Base-by-base conservation (phyloP, 2,113 vertebrate species). In the Myiopsitta monachus region DNA sequence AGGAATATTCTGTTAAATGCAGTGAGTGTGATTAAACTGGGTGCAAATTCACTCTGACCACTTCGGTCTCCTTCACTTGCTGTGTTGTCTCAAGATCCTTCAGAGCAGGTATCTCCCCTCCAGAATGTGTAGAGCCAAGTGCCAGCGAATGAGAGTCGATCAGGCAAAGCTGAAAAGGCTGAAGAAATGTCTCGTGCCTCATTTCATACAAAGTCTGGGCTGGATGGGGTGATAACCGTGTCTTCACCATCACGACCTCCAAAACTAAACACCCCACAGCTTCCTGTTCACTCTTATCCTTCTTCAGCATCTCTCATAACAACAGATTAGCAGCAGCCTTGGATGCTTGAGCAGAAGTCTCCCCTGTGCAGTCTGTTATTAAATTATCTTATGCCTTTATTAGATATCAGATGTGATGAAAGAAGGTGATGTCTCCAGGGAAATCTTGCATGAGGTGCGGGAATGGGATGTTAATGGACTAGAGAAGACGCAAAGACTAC, bases 321-420 rank as follows among this genome's bases (percentile, higher is more conserved):
- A 83, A 67, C 49, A 27, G 47, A 57, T 10, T 33, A 62, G 83
- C 80, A 93, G 68, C 72, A 88, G 10, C 55, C 57, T 81, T 81
- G 72, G 33, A 61, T 81, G 36, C 72, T 86, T 55, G 55, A 90
- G 77, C 80, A 92, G 72, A 93, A 91, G 22, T 88, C 51, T 96
- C 82, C 27, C 64, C 51, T 90, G 51, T 86, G 83, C 46, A 83
- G 67, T 46, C 85, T 92, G 76, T 92, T 95, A 92, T 92, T 93
- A 95, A 94, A 94, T 93, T 84, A 43, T 93, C 69, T 88, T 84
- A 82, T 57, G 57, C 92, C 90, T 88, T 84, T 93, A 83, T 96
- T 96, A 92, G 90, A 83, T 87, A 88, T 87, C 88, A 82, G 80
- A 82, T 79, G 57, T 92, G 83, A 75, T 91, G 80, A 92, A 88